Evolutionary conservation across 1,140 invertebrate species (phyloP), one percentile per base, ranked within the genome.

Genomic region (Aphelenchoides besseyi): DNA sequence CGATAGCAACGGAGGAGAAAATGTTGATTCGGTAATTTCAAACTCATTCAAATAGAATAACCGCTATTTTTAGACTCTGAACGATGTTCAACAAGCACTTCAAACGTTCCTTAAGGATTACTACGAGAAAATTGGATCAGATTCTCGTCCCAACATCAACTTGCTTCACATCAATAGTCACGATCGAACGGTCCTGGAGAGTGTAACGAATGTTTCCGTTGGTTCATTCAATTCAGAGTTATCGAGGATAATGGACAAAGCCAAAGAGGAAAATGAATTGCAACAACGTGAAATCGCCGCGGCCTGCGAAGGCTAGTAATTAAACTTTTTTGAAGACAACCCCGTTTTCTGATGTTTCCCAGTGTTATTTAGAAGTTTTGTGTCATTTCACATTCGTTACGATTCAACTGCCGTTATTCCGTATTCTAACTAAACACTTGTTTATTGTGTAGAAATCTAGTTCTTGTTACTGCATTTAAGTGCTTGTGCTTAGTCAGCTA

Each of bases 21-120:
- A 59, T 59, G 55, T 18, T 8, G 55, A 59, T 48, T 23, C 41
- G 41, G 41, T 48, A 35, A 26, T 83, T 69, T 61, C 26, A 70
- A 36, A 71, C n/a, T 70, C n/a, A 71, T 9, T 48, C n/a, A 3
- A 18, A 23, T 28, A 35, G 3, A 1, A n/a, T 32, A 66, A 66
- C 12, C 36, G n/a, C 30, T 29, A 8, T 37, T 30, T 66, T 66
- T 1, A 66, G 63, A 12, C n/a, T 1, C 18, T 66, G 36, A 35
- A 12, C 30, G 63, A 66, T 12, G 32, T 66, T 18, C 30, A 53
- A 37, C 36, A 16, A 1, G 36, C 36, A 16, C 28, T 66, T 26
- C 12, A 66, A 12, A 23, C 63, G 2, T 66, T 32, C 63, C 32
- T 66, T 26, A 32, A 66, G 16, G 63, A 66, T 12, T 37, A 37